Conservation (phyloP, 2,888 invertebrate genomes). For the Himalopsyche japonica region DNA sequence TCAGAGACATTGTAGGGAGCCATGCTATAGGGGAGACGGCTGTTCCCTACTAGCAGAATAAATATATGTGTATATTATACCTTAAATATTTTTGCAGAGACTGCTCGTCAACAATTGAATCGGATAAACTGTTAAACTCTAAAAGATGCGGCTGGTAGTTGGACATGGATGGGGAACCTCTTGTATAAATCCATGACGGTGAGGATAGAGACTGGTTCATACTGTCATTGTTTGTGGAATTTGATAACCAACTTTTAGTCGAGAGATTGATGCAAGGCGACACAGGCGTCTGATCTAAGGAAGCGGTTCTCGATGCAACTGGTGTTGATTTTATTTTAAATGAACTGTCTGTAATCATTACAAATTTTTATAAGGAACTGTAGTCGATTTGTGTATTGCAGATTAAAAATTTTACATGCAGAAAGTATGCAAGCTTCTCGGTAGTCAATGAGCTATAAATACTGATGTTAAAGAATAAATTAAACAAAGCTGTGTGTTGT, state of each 20-base stretch:
- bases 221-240: conserved; percentile 47
- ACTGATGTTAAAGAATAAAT: too few species aligned
- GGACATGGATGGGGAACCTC: conserved; percentile 43
- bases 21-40: too few species aligned
- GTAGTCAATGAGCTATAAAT: too few species aligned
- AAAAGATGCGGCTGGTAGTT: conserved; percentile 30
- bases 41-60: too few species aligned
- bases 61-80: conserved; percentile 43
- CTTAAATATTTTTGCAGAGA: conserved; percentile 54
- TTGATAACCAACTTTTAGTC: conserved; percentile 48
- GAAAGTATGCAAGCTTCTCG: too few species aligned
- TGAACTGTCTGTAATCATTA: conserved; percentile 41
- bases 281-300: neutral
- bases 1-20: too few species aligned
- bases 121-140: conserved; percentile 41
- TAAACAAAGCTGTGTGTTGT: too few species aligned
- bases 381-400: neutral
- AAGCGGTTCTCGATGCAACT: neutral
- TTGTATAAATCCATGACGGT: conserved; percentile 49
- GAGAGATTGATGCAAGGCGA: conserved; percentile 25
- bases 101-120: conserved; percentile 56
- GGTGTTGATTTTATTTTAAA: conserved; percentile 39
- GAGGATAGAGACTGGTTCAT: conserved; percentile 45
- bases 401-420: too few species aligned
- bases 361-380: neutral